Evolutionary conservation across 2,113 vertebrate species (phyloP).

Genomic region (Pedionomus torquatus): DNA sequence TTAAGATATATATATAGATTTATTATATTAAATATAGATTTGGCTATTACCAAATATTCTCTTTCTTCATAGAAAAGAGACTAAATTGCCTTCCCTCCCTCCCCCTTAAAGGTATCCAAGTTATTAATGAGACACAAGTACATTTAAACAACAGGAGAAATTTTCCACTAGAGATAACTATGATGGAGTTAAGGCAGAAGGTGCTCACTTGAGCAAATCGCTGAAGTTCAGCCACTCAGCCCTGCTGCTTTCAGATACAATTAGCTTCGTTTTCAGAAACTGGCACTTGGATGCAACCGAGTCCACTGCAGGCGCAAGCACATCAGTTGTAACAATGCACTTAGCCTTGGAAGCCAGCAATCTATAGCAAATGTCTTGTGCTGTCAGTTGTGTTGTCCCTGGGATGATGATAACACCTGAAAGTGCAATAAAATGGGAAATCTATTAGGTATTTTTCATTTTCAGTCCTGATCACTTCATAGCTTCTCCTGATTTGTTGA

Average conservation of each 20-base stretch:
- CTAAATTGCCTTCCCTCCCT: background rate
- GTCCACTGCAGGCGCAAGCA: slow-evolving; percentile 65
- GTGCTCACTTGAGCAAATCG: slow-evolving; percentile 70
- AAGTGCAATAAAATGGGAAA: background rate
- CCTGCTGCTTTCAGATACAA: slow-evolving; percentile 64
- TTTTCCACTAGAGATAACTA: background rate
- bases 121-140: background rate
- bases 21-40: too few relatives aligned
- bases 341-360: slow-evolving; percentile 72
- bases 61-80: background rate
- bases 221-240: slow-evolving; percentile 72
- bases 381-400: slow-evolving; percentile 77
- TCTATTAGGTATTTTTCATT: background rate
- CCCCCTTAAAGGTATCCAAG: background rate
- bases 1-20: too few relatives aligned
- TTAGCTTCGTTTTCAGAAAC: slow-evolving; percentile 72
- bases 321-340: slow-evolving; percentile 73
- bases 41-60: background rate
- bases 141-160: background rate
- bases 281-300: slow-evolving; percentile 60
- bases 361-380: slow-evolving; percentile 73
- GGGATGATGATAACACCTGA: slow-evolving; percentile 73
- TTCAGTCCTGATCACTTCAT: background rate
- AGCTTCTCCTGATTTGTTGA: background rate
- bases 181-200: background rate